phyloP scores from a whole-genome alignment of 2,888 invertebrate species.

The Alviniconcha strummeri region DNA sequence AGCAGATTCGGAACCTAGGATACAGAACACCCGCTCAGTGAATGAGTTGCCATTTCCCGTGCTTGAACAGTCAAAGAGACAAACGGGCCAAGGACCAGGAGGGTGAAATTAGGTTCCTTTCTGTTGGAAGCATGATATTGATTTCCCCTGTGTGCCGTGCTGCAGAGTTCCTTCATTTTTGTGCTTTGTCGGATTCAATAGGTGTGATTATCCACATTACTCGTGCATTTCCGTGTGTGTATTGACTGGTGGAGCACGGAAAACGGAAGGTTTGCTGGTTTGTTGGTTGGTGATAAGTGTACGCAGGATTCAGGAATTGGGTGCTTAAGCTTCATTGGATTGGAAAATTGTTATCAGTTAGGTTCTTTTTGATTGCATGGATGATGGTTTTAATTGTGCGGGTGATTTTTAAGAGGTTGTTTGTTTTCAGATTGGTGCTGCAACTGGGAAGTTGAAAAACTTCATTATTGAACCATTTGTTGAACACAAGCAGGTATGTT shows the following conservation, averaged over 20 bases:
- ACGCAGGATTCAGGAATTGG: no score
- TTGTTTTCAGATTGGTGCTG: constrained; percentile 83
- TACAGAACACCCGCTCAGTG: no score
- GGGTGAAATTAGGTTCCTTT: constrained; percentile 22
- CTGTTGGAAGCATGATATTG: background rate
- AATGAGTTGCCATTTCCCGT: no score
- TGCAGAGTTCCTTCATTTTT: background rate
- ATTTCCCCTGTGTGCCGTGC: background rate
- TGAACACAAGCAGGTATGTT: constrained; percentile 85
- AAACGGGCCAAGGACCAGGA: background rate
- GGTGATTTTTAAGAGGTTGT: constrained; percentile 18
- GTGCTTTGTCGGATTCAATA: background rate
- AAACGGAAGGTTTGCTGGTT: no score
- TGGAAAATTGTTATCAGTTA: no score
- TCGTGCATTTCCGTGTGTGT: background rate
- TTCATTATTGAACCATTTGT: constrained; percentile 99
- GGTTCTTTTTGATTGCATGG: no score
- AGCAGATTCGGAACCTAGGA: no score
- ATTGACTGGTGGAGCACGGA: no score
- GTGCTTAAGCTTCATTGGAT: no score
- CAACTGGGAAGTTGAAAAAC: constrained; percentile 89
- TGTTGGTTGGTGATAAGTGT: no score
- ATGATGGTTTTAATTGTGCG: no score
- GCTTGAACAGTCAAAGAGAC: background rate
- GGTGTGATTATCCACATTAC: background rate